phyloP scores from a whole-genome alignment of 2,113 vertebrate species.

The Tapirus terrestris region DNA sequence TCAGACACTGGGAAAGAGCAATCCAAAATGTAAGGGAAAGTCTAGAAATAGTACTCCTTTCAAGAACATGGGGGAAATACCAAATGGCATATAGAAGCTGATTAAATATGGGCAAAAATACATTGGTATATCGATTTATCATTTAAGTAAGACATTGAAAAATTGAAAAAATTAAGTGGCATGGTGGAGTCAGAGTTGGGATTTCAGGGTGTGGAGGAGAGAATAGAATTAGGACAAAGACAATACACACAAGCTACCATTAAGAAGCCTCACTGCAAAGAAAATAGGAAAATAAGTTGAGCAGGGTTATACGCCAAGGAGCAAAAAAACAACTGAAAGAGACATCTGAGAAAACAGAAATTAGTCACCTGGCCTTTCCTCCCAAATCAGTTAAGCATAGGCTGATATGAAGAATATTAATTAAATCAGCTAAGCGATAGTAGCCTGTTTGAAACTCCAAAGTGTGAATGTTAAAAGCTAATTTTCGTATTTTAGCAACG shows the following conservation, averaged over 20 bases:
- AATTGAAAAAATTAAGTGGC: neutral
- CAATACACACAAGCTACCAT: neutral
- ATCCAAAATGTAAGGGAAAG: neutral
- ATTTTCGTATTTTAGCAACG: constrained; percentile 31
- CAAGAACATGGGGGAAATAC: neutral
- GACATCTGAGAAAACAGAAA: constrained; percentile 10
- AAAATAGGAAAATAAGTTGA: neutral
- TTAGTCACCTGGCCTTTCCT: constrained; percentile 59
- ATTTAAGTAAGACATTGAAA: neutral
- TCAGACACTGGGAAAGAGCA: neutral
- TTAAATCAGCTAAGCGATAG: constrained; percentile 47
- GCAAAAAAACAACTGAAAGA: constrained; percentile 26
- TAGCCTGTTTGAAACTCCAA: constrained; percentile 40
- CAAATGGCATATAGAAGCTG: neutral
- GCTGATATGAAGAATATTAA: constrained; percentile 50
- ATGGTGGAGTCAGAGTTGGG: neutral
- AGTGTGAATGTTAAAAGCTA: constrained; percentile 24
- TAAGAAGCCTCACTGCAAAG: neutral
- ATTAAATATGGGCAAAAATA: neutral
- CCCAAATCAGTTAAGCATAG: neutral
- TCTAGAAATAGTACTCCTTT: neutral
- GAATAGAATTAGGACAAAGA: neutral
- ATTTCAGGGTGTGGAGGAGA: neutral
- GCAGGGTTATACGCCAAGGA: neutral
- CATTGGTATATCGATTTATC: neutral